Base-by-base conservation (phyloP, 1,140 invertebrate species). In the Trichonephila inaurata region DNA sequence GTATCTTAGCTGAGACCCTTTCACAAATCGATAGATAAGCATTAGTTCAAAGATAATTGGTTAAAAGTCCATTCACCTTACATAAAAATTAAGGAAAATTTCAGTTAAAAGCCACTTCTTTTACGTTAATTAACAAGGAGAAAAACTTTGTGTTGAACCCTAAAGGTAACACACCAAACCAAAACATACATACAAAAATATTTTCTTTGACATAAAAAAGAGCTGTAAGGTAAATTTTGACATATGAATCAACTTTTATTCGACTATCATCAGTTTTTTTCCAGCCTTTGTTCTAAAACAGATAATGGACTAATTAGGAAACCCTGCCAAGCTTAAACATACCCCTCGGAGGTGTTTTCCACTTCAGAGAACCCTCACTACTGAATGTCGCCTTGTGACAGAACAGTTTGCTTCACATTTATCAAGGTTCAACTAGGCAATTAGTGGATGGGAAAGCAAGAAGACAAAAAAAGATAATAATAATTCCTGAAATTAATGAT, bases 301-400 rank as follows among this genome's bases (percentile, higher is more conserved):
- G 86, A 88, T 88, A 88, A 88, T 88, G 86, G 86, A 60, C 62
- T 88, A 88, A 88, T 88, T 88, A 88, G 62, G 28, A 66, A 88
- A 88, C 33, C 24, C 28, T 69, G 28, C 40, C 86, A 69, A 66
- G 61, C 86, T 66, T 66, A 88, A 88, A 88, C 86, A 88, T 33
- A 60, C 7, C 86, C 24, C 86, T 66, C 28, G 24, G 58, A 88
- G 58, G 61, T 40, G 40, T 66, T 88, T 88, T 88, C 60, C 86
- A 62, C 86, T 88, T 66, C 44, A 85, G 86, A 88, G 21, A 33
- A 40, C 62, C 58, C 58, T 85, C 24, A n/a, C 58, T 44, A 88
- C 24, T 24, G 62, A 88, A 51, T 40, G 60, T 88, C 61, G 61
- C 21, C 28, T 14, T 21, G 40, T 88, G 86, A 88, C 86, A 88